phyloP scores from a whole-genome alignment of 2,888 invertebrate genomes.

The Sarcophaga caerulescens region DNA sequence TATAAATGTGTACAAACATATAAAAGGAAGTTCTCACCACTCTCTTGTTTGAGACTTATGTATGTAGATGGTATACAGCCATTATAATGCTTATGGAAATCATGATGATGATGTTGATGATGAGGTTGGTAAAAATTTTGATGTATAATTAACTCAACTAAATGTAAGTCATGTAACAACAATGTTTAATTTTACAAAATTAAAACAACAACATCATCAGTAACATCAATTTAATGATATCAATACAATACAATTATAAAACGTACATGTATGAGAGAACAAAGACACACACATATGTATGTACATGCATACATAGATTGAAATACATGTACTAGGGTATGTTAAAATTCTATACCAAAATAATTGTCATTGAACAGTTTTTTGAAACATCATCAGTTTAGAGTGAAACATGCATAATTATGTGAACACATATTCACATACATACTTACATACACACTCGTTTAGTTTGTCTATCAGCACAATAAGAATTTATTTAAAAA shows the following conservation, averaged over 20 bases:
- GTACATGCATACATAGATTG: too few relatives aligned
- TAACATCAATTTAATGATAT: constrained; percentile 51
- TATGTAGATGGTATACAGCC: too few relatives aligned
- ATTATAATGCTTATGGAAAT: too few relatives aligned
- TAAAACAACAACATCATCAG: constrained; percentile 42
- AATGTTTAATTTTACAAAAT: constrained; percentile 60
- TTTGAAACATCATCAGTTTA: too few relatives aligned
- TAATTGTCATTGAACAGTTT: constrained; percentile 55
- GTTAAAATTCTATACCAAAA: constrained; percentile 9
- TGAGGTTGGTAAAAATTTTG: constrained; percentile 39
- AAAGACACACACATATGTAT: too few relatives aligned
- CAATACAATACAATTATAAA: constrained; percentile 18
- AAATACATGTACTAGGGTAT: too few relatives aligned
- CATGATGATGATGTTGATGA: constrained; percentile 11
- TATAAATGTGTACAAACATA: too few relatives aligned
- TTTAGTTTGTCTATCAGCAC: too few relatives aligned
- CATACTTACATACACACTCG: not conserved
- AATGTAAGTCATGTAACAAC: constrained; percentile 62
- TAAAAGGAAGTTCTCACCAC: too few relatives aligned
- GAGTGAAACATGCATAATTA: too few relatives aligned
- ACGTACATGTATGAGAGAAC: not conserved
- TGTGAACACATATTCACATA: constrained; percentile 7
- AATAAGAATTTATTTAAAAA: too few relatives aligned
- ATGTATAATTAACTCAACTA: constrained; percentile 64
- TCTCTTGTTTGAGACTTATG: too few relatives aligned